Conservation (phyloP, 2,113 vertebrate species). For the Cranoglanis bouderius region DNA sequence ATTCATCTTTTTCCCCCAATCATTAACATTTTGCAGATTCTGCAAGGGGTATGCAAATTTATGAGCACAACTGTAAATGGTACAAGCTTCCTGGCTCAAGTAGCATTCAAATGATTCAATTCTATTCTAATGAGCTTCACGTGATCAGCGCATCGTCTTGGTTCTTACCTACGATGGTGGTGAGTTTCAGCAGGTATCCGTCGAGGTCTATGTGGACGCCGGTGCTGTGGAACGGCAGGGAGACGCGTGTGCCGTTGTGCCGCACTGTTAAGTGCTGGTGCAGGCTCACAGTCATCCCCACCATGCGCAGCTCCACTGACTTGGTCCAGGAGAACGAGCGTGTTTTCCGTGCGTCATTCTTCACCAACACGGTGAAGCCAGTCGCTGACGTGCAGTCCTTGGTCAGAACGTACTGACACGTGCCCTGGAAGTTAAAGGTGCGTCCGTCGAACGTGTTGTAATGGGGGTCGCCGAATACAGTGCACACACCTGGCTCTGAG, state of each 20-base stretch:
- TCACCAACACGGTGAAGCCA: conserved; percentile 94
- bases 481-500: conserved; percentile 95
- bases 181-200: conserved; percentile 95
- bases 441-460: conserved; percentile 99
- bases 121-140: background rate
- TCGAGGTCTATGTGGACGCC: conserved; percentile 91
- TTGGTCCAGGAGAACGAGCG: conserved; percentile 98
- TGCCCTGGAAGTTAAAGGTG: conserved; percentile 99
- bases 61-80: too few species aligned
- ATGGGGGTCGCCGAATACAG: conserved; percentile 97
- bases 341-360: conserved; percentile 92
- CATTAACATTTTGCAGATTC: too few species aligned
- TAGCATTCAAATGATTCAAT: background rate
- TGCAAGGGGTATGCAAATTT: too few species aligned
- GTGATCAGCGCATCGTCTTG: background rate
- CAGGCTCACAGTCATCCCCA: conserved; percentile 81
- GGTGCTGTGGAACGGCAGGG: conserved; percentile 84
- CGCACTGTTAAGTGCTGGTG: conserved; percentile 95
- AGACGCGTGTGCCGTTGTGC: conserved; percentile 88
- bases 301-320: conserved; percentile 87
- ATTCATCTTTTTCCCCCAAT: too few species aligned
- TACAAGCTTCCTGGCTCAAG: background rate
- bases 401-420: conserved; percentile 95
- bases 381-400: conserved; percentile 89
- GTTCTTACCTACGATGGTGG: conserved; percentile 84